These are phyloP conservation scores for Anhinga anhinga DNA, from an alignment of 2,113 vertebrate genomes.

Conservation along the genomic window DNA sequence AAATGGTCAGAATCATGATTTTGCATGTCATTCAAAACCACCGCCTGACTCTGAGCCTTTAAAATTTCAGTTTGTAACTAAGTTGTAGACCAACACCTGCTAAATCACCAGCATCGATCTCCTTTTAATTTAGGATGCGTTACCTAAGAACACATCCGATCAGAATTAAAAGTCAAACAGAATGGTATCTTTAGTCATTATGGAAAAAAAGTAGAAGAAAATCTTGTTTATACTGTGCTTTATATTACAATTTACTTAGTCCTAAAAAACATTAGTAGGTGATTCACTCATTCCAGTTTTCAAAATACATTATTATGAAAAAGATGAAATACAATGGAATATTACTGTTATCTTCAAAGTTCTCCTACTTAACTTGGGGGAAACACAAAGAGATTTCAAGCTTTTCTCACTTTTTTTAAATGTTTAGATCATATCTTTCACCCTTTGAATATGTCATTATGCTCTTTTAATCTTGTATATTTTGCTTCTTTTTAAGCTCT, in stretches of 20 bases:
- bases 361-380: background rate
- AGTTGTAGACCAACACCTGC: background rate
- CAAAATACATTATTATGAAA: background rate
- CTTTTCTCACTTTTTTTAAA: background rate
- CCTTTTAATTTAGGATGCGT: background rate
- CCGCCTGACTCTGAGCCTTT: background rate
- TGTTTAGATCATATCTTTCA: background rate
- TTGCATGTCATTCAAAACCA: background rate
- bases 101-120: background rate
- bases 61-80: background rate
- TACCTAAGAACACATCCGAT: background rate
- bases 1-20: background rate
- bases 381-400: background rate
- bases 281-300: background rate
- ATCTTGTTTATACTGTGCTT: background rate
- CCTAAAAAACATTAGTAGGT: background rate
- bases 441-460: background rate
- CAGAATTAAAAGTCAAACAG: background rate
- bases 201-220: background rate
- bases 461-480: background rate
- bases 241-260: background rate
- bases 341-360: background rate
- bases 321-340: background rate
- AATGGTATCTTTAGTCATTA: background rate
- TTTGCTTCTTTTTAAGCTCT: conserved; percentile 12